Percentiles rank a stretch among this genome's conserved stretches.
Conservation (phyloP, 2,797 vertebrate species). For the Melanotaenia boesemani region DNA sequence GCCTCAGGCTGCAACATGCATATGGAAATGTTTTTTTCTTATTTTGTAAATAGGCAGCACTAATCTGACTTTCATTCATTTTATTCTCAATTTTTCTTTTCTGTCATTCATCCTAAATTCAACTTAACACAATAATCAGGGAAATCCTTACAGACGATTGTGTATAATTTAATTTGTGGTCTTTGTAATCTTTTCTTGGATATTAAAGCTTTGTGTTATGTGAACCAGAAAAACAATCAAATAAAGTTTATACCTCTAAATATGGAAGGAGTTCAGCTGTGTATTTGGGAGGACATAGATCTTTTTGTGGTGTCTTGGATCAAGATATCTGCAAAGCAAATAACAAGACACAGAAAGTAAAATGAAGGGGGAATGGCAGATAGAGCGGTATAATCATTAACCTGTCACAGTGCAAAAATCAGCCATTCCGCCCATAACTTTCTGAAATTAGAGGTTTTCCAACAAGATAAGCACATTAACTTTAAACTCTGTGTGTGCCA, state of each 20-base stretch:
- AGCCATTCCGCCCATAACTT: constrained; percentile 38
- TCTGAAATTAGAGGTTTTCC: constrained; percentile 58
- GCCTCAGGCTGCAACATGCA: constrained; percentile 20
- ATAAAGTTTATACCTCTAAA: constrained; percentile 2
- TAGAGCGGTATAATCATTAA: constrained; percentile 61
- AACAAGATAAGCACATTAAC: constrained; percentile 52
- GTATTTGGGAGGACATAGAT: constrained; percentile 38
- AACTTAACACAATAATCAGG: not conserved
- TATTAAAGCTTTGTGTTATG: constrained; percentile 1
- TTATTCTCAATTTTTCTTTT: constrained; percentile 10
- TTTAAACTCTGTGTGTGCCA: constrained; percentile 36
- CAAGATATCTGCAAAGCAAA: constrained; percentile 53
- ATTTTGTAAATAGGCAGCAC: constrained; percentile 7
- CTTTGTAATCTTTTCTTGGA: not conserved
- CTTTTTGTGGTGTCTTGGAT: constrained; percentile 44
- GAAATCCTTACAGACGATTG: not conserved
- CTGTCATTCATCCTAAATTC: constrained; percentile 10
- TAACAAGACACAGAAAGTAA: constrained; percentile 39
- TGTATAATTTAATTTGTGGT: not conserved
- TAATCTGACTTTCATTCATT: constrained; percentile 20
- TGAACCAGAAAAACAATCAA: not conserved
- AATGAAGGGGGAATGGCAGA: constrained; percentile 50
- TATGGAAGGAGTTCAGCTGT: constrained; percentile 33
- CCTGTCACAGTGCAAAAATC: constrained; percentile 58
- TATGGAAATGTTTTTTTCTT: not conserved